These are phyloP conservation scores for Saturnia japonica DNA, from an alignment of 2,888 invertebrate species.

Conservation along the genomic window DNA sequence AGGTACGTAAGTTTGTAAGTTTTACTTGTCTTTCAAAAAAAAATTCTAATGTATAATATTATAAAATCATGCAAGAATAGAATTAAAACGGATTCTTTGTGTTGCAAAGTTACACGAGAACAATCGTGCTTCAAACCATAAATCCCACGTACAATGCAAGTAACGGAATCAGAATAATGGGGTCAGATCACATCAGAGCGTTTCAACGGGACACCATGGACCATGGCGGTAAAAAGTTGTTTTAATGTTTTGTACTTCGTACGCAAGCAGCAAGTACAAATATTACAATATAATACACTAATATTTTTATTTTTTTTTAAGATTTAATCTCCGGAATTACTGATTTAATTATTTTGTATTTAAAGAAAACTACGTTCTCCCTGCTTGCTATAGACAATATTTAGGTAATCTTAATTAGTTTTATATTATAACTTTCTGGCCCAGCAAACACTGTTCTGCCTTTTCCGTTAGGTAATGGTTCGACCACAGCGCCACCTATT, in stretches of 20 bases:
- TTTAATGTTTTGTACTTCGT: slow-evolving; percentile 9
- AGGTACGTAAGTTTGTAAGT: too few species aligned
- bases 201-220: slow-evolving; percentile 35
- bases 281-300: neutral
- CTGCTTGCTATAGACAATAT: too few species aligned
- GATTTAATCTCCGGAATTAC: too few species aligned
- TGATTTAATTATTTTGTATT: too few species aligned
- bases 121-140: slow-evolving; percentile 53
- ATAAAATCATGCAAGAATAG: neutral
- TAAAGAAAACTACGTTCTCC: too few species aligned
- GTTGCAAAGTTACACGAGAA: slow-evolving; percentile 30
- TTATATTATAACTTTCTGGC: too few species aligned
- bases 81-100: slow-evolving; percentile 14
- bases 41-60: neutral
- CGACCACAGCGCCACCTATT: too few species aligned
- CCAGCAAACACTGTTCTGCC: too few species aligned
- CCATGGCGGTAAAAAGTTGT: neutral
- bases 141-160: slow-evolving; percentile 43
- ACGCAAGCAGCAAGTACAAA: neutral
- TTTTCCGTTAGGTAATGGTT: too few species aligned
- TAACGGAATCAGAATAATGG: slow-evolving; percentile 55
- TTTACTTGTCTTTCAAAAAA: neutral
- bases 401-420: too few species aligned
- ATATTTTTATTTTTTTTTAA: too few species aligned
- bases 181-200: slow-evolving; percentile 38